Base-by-base conservation (phyloP, 2,113 vertebrate species). In the Pardalotus punctatus region DNA sequence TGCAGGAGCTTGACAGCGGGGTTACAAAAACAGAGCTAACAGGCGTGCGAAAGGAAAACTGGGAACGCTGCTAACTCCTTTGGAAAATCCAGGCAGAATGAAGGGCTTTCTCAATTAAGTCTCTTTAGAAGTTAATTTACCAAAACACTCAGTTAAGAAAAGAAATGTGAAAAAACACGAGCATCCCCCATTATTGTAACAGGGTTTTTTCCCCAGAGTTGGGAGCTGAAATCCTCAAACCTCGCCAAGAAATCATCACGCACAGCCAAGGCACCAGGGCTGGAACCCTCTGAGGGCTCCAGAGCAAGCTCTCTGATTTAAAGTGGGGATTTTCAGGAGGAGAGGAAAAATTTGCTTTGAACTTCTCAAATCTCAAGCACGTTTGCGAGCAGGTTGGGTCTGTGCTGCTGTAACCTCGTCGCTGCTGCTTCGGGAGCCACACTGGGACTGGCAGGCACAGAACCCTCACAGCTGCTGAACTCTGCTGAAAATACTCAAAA, bases 1-100 rank as follows among this genome's bases (percentile, higher is more conserved):
- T 1, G 3, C 18, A 90, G 80, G 81, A 93, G 74, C 64, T 62
- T 47, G 61, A 78, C 31, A 76, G 76, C 21, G 61, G 57, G 88
- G 93, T 90, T 88, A 88, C 15, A 15, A 93, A 94, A 96, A 57
- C 93, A 95, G 81, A 93, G 86, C 60, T 67, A 35, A 67, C 47
- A 91, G 69, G 82, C 79, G 48, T 10, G 38, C 22, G 72, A 76
- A 54, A 90, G 35, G 51, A 96, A 92, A 95, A 67, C 17, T 14
- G 67, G 82, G 82, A 92, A 81, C 0, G 1, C 36, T 74, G 72
- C 60, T 67, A 36, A 48, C 19, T 57, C 74, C 74, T 88, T 51
- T 78, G 40, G 38, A 88, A 95, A 90, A 71, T 48, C 54, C 79
- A 60, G 36, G 60, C 64, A 78, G 56, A 57, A 88, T 78, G 29